phyloP scores from a whole-genome alignment of 2,113 vertebrate species.

The Apodemus sylvaticus region DNA sequence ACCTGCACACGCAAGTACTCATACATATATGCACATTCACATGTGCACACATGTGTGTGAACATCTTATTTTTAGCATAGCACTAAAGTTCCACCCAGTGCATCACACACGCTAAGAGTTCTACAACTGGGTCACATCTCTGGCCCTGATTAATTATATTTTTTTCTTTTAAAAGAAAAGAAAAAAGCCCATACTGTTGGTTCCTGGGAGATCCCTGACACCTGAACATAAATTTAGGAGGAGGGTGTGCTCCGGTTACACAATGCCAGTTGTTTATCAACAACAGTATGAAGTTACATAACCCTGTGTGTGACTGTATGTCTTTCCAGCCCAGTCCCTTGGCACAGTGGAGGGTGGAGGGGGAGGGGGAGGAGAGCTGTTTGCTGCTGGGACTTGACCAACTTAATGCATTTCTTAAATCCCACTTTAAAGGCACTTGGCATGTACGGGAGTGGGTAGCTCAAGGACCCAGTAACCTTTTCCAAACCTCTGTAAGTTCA shows the following conservation, averaged over 20 bases:
- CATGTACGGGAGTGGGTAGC: background rate
- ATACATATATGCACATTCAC: background rate
- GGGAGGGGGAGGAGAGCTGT: background rate
- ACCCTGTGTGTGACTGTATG: background rate
- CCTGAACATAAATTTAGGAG: background rate
- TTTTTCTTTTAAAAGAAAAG: background rate
- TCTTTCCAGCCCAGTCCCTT: background rate
- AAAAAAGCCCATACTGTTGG: background rate
- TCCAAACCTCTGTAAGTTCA: background rate
- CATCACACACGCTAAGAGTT: background rate
- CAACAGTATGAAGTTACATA: constrained; percentile 5
- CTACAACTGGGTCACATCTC: background rate
- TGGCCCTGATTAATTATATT: background rate
- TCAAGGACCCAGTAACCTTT: background rate
- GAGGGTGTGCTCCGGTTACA: background rate
- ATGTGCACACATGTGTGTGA: background rate
- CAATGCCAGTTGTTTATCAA: constrained; percentile 1
- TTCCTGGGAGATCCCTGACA: background rate
- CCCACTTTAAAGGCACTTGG: background rate
- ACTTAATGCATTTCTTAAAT: background rate
- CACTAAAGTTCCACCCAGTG: background rate
- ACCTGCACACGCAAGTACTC: background rate
- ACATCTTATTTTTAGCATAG: background rate
- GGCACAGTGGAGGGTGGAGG: background rate
- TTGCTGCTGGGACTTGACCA: background rate